These are phyloP conservation scores for Drosophila mauritiana DNA, from an alignment of 1,140 invertebrate species.

Conservation along the genomic window DNA sequence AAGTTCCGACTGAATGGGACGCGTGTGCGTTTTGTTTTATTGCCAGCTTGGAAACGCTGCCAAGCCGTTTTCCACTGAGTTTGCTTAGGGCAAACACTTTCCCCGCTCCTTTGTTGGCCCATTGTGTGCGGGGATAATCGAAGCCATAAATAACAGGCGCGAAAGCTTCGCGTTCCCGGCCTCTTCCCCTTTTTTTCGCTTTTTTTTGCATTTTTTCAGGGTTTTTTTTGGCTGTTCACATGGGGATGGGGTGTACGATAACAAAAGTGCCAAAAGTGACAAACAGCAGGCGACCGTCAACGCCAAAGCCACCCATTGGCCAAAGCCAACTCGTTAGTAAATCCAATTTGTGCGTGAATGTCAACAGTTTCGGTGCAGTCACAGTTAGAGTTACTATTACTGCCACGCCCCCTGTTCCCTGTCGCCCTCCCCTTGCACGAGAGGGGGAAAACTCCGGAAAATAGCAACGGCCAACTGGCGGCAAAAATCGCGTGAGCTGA, in stretches of 20 bases:
- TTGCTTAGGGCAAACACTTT: constrained; percentile 70
- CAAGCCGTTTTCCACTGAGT: constrained; percentile 61
- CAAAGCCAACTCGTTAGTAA: constrained; percentile 71
- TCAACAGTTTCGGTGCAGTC: constrained; percentile 73
- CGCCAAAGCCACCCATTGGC: not conserved
- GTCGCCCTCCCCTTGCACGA: not conserved
- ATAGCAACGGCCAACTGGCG: constrained; percentile 25
- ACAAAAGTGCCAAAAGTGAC: constrained; percentile 81
- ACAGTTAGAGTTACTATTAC: constrained; percentile 44
- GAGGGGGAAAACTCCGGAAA: constrained; percentile 1
- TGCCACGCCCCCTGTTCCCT: constrained; percentile 3
- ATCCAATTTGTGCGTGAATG: constrained; percentile 82
- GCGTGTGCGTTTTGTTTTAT: constrained; percentile 81
- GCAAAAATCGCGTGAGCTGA: constrained; percentile 59
- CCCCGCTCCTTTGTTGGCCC: constrained; percentile 56
- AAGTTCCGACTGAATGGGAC: constrained; percentile 24
- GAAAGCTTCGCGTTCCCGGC: constrained; percentile 53
- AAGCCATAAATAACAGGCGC: constrained; percentile 83
- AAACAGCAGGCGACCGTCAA: constrained; percentile 78
- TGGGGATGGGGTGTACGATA: constrained; percentile 51
- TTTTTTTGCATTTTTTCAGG: constrained; percentile 20
- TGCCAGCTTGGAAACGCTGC: constrained; percentile 62
- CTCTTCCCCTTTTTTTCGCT: constrained; percentile 1
- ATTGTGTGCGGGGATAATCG: constrained; percentile 80
- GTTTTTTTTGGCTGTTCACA: not conserved